phyloP scores from a whole-genome alignment of 2,797 vertebrate species.

The Anguilla marmorata region DNA sequence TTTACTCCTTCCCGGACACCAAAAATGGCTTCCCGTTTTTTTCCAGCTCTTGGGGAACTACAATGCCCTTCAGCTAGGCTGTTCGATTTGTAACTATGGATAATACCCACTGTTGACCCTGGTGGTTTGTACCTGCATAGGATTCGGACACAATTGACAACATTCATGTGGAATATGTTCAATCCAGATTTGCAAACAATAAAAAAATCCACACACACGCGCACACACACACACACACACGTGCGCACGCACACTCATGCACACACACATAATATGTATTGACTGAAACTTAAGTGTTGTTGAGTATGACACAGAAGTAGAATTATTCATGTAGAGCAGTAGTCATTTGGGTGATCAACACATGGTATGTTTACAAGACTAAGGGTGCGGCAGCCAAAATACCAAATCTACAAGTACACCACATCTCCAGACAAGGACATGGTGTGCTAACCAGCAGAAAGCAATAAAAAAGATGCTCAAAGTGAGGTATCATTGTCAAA shows the following conservation, averaged over 20 bases:
- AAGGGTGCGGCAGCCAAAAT: neutral
- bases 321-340: neutral
- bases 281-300: neutral
- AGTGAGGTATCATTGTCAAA: constrained; percentile 28
- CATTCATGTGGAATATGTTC: neutral
- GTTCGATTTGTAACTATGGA: neutral
- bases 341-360: neutral
- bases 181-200: neutral
- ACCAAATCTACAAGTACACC: neutral
- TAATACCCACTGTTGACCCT: neutral
- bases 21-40: constrained; percentile 3
- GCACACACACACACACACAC: neutral
- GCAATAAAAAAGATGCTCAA: constrained; percentile 40
- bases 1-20: neutral
- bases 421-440: neutral
- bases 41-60: neutral
- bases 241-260: no score
- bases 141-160: neutral
- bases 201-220: neutral
- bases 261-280: neutral
- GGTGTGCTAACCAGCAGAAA: constrained; percentile 21
- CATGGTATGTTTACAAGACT: no score
- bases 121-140: neutral
- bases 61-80: neutral
- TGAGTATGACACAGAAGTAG: neutral